Evolutionary conservation across 2,113 vertebrate species (phyloP).

Genomic region (Eublepharis macularius): DNA sequence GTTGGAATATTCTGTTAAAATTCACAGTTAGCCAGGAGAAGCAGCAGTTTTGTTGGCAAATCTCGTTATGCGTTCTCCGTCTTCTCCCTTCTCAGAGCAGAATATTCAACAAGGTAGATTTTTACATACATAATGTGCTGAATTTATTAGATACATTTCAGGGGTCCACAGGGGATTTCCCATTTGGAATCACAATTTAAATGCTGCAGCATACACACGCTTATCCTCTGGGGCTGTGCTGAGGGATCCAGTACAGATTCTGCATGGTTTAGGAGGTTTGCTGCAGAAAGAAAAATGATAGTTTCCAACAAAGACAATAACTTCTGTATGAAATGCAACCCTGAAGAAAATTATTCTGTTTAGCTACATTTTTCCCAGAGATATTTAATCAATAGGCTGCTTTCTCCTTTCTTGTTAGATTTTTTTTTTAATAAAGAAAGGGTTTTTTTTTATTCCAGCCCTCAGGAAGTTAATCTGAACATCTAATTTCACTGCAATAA

Average conservation of each 20-base stretch:
- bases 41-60: constrained; percentile 49
- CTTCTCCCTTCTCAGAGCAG: constrained; percentile 35
- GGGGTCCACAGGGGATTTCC: constrained; percentile 47
- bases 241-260: constrained; percentile 4
- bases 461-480: constrained; percentile 1
- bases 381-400: not conserved
- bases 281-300: constrained; percentile 31
- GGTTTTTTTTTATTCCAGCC: not conserved
- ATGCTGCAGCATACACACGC: not conserved
- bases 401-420: not conserved
- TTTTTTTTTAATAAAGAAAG: constrained; percentile 10
- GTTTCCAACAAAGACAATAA: not conserved
- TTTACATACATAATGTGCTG: constrained; percentile 66
- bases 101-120: constrained; percentile 62
- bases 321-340: constrained; percentile 2
- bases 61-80: constrained; percentile 55
- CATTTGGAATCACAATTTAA: constrained; percentile 55
- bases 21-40: constrained; percentile 43
- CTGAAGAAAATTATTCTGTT: not conserved
- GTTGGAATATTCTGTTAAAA: constrained; percentile 41
- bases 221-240: constrained; percentile 37
- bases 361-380: not conserved
- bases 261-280: constrained; percentile 7
- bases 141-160: constrained; percentile 53
- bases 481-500: not conserved